Conservation (phyloP, 2,113 vertebrate genomes). For the Megaceryle maxima region DNA sequence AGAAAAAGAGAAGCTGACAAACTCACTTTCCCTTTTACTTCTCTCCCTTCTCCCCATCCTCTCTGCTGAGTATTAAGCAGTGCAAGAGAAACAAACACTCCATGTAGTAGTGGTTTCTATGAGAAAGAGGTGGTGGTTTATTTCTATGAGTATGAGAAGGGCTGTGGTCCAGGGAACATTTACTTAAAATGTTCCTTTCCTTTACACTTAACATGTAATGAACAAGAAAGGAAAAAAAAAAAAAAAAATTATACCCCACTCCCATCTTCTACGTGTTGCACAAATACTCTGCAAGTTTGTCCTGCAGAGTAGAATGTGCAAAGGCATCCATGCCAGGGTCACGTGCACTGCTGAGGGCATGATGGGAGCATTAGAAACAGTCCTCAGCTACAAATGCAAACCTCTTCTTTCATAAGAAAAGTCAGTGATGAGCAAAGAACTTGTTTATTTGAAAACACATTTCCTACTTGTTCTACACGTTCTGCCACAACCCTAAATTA, state of each 20-base stretch:
- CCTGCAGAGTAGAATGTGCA: not conserved
- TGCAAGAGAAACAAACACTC: not conserved
- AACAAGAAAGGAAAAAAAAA: too few species aligned
- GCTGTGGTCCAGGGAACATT: not conserved
- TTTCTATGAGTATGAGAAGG: not conserved
- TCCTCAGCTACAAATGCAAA: not conserved
- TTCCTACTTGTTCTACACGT: not conserved
- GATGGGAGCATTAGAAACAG: not conserved
- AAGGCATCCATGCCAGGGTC: not conserved
- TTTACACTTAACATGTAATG: too few species aligned
- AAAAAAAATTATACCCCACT: too few species aligned
- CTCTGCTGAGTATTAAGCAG: not conserved
- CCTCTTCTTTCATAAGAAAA: not conserved
- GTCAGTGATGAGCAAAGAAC: not conserved
- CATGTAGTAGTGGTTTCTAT: not conserved
- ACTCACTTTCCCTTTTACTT: not conserved
- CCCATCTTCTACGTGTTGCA: too few species aligned
- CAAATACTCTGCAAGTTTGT: too few species aligned
- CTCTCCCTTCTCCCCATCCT: not conserved
- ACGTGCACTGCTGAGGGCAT: fast-evolving
- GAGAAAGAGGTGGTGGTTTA: not conserved
- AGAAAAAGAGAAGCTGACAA: not conserved
- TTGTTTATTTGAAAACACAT: not conserved
- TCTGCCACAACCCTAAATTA: not conserved
- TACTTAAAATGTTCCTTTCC: not conserved